Conservation (phyloP, 2,113 vertebrate genomes). For the Lepus americanus region DNA sequence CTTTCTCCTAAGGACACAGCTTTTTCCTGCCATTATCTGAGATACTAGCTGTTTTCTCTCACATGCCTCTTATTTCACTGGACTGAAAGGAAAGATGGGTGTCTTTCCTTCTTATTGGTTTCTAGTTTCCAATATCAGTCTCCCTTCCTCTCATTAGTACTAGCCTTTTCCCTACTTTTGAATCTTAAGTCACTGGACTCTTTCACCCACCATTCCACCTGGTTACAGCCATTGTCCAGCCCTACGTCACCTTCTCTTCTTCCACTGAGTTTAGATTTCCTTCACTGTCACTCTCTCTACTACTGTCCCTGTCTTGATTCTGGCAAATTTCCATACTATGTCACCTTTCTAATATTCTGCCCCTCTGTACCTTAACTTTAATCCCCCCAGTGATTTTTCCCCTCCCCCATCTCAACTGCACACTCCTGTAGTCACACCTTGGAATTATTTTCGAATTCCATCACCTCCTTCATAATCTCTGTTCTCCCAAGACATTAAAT, state of each 20-base stretch:
- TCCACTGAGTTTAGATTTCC: background rate
- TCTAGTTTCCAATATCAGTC: slow-evolving; percentile 5
- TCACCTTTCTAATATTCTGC: slow-evolving; percentile 24
- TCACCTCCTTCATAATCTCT: slow-evolving; percentile 44
- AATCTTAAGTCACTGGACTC: background rate
- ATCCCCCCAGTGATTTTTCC: slow-evolving; percentile 9
- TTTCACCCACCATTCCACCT: background rate
- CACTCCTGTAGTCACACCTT: background rate
- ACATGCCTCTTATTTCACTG: background rate
- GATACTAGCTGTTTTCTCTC: background rate
- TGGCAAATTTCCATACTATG: slow-evolving; percentile 15
- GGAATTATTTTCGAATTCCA: slow-evolving; percentile 31
- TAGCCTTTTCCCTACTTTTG: background rate
- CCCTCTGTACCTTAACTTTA: slow-evolving; percentile 20
- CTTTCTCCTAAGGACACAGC: background rate
- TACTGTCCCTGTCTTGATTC: background rate
- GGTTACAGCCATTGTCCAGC: background rate
- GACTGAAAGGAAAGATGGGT: background rate
- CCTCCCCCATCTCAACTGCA: background rate
- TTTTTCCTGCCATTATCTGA: slow-evolving; percentile 41
- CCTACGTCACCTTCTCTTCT: background rate
- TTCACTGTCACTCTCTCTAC: background rate
- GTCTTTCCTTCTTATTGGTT: background rate
- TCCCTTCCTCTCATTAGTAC: slow-evolving; percentile 1
- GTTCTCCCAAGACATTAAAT: slow-evolving; percentile 29